These are phyloP conservation scores for Petrocephalus microphthalmus DNA, from an alignment of 2,113 vertebrate genomes.

Conservation along the genomic window DNA sequence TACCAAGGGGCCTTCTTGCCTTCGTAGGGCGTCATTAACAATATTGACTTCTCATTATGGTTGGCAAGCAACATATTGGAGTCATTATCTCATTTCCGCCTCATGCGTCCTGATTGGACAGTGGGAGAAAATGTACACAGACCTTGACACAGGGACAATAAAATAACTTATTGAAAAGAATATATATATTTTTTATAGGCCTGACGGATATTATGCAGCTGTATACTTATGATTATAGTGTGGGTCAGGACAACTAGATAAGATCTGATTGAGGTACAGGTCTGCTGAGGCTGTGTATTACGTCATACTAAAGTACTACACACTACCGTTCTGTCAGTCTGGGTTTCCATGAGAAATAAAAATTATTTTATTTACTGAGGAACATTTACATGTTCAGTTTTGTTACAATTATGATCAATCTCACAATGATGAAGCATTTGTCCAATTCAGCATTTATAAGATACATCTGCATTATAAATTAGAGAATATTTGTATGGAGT, in stretches of 20 bases:
- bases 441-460: not conserved
- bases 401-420: not conserved
- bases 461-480: not conserved
- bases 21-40: not conserved
- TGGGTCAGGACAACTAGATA: not conserved
- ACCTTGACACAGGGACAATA: not conserved
- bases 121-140: not conserved
- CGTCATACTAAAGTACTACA: not conserved
- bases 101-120: not conserved
- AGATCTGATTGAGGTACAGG: not conserved
- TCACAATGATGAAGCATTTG: not conserved
- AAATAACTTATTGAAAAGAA: not conserved
- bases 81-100: not conserved
- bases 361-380: not conserved
- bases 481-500: not conserved
- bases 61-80: not conserved
- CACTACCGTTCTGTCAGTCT: not conserved
- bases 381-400: not conserved
- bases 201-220: not conserved
- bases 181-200: not conserved
- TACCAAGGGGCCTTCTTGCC: not conserved
- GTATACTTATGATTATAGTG: not conserved
- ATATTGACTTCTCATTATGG: not conserved
- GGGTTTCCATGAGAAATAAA: not conserved
- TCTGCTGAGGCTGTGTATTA: not conserved